Base-by-base conservation (phyloP, 2,797 vertebrate genomes). In the Hylomyscus alleni region DNA sequence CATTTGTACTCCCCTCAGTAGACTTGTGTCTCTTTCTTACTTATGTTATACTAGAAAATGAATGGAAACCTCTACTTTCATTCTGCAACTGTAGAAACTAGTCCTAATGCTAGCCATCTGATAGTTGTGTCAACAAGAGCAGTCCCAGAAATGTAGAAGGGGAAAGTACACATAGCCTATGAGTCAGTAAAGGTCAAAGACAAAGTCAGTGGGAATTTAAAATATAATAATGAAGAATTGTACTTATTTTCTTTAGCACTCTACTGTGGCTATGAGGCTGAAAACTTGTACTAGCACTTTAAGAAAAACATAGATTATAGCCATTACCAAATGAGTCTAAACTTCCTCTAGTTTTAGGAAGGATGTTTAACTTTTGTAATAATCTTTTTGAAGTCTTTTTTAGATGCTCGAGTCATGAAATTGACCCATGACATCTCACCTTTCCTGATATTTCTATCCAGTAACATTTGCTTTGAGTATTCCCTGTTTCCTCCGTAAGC, bases 341-440 rank as follows among this genome's bases (percentile, higher is more conserved):
- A 91, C 50, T 37, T 76, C 26, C 44, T 97, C 62, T 56, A 0
- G 65, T 84, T 96, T 97, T 94, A 89, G 72, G 96, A 97, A 94
- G 37, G 26, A 75, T 60, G 40, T 44, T 95, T 93, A 83, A 87
- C 50, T 2, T 75, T 78, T 34, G 3, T 54, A 13, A 84, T 72
- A 78, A 86, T 82, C 26, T 92, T 56, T 92, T 50, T 62, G 6
- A 72, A 91, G 31, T 78, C 12, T 94, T 89, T 97, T 94, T 47
- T 4, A 83, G 85, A 88, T 19, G 52, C 40, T 0, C 47, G 84
- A 34, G 40, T 93, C 56, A 87, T 72, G 22, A 56, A 87, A 83
- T 78, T 80, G 37, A 47, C 19, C 12, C 56, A 77, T 90, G 40
- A 97, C 96, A 89, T 26, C 37, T 69, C 26, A 54, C 75, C 50